Percentiles rank a stretch among this genome's conserved stretches.
Evolutionary conservation across 2,797 vertebrate species (phyloP).

Genomic region (Cryptoprocta ferox): DNA sequence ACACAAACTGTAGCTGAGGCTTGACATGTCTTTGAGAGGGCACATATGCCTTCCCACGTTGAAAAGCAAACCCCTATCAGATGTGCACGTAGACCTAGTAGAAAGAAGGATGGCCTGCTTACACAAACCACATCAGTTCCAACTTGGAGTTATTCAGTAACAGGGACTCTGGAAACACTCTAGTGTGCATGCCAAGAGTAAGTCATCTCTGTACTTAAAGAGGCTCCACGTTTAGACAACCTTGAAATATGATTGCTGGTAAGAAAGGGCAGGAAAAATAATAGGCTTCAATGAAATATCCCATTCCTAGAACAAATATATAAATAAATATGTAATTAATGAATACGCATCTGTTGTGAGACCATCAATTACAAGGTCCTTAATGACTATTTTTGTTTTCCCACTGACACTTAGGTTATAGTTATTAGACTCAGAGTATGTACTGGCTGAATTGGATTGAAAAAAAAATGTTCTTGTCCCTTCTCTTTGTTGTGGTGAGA

Average conservation of each 20-base stretch:
- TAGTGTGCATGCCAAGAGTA: conserved; percentile 31
- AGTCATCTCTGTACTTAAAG: background rate
- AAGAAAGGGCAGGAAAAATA: conserved; percentile 34
- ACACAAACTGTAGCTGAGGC: conserved; percentile 73
- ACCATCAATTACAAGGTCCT: background rate
- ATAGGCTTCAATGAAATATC: background rate
- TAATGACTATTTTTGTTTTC: conserved; percentile 1
- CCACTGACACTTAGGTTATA: background rate
- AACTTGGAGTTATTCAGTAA: conserved; percentile 10
- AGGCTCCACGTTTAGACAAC: conserved; percentile 8
- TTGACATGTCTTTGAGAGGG: conserved; percentile 71
- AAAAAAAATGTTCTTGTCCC: background rate
- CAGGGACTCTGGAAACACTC: conserved; percentile 1
- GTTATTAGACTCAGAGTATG: background rate
- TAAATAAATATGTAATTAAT: conserved; percentile 29
- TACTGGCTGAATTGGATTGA: background rate
- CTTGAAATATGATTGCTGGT: conserved; percentile 30
- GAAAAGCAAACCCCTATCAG: conserved; percentile 36
- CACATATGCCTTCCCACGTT: conserved; percentile 64
- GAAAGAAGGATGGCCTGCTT: conserved; percentile 37
- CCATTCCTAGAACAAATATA: background rate
- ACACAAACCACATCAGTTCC: background rate
- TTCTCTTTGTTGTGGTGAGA: background rate
- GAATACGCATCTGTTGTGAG: background rate
- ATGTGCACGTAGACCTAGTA: background rate